Evolutionary conservation across 1,140 invertebrate genomes (phyloP), one percentile per base, ranked within the genome.

Genomic region (Drosophila kanapiae): DNA sequence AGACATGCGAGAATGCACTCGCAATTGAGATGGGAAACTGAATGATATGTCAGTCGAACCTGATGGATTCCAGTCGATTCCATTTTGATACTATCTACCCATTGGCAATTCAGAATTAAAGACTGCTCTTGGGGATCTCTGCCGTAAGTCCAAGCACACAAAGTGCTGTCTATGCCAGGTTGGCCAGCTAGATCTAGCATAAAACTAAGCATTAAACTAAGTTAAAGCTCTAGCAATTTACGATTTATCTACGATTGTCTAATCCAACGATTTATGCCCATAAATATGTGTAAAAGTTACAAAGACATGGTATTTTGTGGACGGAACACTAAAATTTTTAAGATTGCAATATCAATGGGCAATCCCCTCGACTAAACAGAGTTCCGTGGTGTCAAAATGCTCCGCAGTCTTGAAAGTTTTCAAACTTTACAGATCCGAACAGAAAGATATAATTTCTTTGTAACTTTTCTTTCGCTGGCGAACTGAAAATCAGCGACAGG

Each of bases 371-470:
- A 51, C 29, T 31, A 16, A 11, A 51, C 9, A 31, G 16, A 33
- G 10, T n/a, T 18, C 18, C 10, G 18, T 33, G n/a, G 16, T 16
- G 18, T 31, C 8, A 49, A 49, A 31, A 16, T 51, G 27, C 6
- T 13, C n/a, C n/a, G 5, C n/a, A 11, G 48, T 33, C 27, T 16
- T 16, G 6, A 33, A 51, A 51, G n/a, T 51, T 51, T 11, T 51
- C 11, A 0, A 10, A 33, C 48, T 23, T 47, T 35, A 18, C 56
- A 78, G 74, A 51, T 67, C 63, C 63, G 56, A 75, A 79, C 78
- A 63, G 54, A 83, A 72, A 68, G 65, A 83, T 72, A 79, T 83
- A 83, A 83, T 83, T 83, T 65, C 47, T 67, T 54, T 29, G n/a
- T 53, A 79, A 80, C 48, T 51, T 79, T 71, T 69, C 45, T 54